phyloP scores from a whole-genome alignment of 2,797 vertebrate species.

The Chromobotia macracanthus region DNA sequence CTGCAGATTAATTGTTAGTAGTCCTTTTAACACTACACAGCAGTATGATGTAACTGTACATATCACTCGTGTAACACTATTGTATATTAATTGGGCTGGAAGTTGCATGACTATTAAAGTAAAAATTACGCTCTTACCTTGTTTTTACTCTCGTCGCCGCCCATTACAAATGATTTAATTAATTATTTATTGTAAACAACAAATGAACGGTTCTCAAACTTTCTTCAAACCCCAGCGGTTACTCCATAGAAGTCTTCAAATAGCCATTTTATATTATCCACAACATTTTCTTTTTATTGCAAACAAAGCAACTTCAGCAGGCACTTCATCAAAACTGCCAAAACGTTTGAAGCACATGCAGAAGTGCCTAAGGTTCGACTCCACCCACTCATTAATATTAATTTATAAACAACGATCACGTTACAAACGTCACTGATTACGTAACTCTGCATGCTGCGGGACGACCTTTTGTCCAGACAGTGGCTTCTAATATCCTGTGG shows the following conservation, averaged over 20 bases:
- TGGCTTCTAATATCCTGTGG: neutral
- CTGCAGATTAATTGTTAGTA: neutral
- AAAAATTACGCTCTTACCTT: constrained; percentile 62
- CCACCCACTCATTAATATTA: constrained; percentile 36
- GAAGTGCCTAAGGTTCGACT: too few species aligned
- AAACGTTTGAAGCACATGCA: neutral
- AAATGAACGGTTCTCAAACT: neutral
- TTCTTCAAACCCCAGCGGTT: neutral
- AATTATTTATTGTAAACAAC: constrained; percentile 56
- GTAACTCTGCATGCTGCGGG: neutral
- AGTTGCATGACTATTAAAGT: neutral
- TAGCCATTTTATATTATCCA: neutral
- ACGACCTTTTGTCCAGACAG: neutral
- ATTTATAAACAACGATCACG: constrained; percentile 2
- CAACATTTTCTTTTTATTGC: neutral
- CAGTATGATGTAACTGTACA: neutral
- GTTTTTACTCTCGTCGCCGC: constrained; percentile 61
- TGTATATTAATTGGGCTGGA: neutral
- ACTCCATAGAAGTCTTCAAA: neutral
- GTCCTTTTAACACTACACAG: neutral
- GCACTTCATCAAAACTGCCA: neutral
- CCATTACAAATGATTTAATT: constrained; percentile 19
- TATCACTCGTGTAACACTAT: neutral
- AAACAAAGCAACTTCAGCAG: neutral
- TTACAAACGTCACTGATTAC: constrained; percentile 30